phyloP scores from a whole-genome alignment of 2,797 vertebrate genomes.

The Pseudochromis fuscus region DNA sequence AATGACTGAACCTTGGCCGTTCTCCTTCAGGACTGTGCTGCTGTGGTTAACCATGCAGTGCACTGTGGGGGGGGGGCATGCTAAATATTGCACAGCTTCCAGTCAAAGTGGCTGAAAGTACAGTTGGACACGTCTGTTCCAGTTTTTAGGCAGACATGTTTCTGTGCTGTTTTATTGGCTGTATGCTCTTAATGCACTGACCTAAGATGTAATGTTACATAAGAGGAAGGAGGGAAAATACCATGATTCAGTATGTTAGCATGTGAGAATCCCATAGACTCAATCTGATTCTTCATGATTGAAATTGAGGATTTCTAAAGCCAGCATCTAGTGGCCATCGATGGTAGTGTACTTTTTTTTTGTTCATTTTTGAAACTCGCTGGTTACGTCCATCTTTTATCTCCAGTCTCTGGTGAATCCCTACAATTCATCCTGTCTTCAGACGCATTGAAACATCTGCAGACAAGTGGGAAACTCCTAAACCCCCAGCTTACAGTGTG shows the following conservation, averaged over 20 bases:
- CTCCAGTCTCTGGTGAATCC: no score
- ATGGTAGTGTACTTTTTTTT: no score
- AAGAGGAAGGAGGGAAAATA: background rate
- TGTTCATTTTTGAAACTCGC: no score
- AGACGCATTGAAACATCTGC: no score
- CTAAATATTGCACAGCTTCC: slow-evolving; percentile 41
- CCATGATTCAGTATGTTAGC: background rate
- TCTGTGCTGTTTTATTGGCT: background rate
- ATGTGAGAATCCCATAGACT: background rate
- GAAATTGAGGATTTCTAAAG: no score
- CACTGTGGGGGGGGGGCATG: slow-evolving; percentile 2
- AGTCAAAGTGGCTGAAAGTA: slow-evolving; percentile 8
- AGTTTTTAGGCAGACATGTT: background rate
- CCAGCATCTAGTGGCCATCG: no score
- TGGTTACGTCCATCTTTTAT: no score
- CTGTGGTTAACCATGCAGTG: slow-evolving; percentile 25
- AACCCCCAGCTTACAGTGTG: no score
- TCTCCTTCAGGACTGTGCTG: slow-evolving; percentile 27
- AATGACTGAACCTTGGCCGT: slow-evolving; percentile 47
- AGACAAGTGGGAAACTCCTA: no score
- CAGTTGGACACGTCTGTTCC: slow-evolving; percentile 9
- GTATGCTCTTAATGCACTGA: background rate
- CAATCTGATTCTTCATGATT: no score
- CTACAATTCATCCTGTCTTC: no score
- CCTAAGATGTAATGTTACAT: background rate